A percentile compares a stretch with the other conserved stretches of the same genome.
Evolutionary conservation across 2,888 invertebrate species (phyloP).

Genomic region (Tortrix viridana): DNA sequence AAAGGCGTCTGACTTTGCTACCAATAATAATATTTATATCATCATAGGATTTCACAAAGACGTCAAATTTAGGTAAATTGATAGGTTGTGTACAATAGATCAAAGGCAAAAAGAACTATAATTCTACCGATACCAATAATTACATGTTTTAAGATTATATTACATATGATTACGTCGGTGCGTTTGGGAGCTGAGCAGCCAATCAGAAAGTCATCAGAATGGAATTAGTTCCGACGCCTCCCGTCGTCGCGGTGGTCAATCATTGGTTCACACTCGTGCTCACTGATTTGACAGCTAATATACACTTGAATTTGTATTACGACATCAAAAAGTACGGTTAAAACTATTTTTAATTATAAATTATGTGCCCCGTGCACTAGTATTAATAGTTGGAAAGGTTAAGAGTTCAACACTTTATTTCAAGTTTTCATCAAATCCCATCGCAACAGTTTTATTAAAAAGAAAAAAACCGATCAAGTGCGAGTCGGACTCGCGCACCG

Average conservation of each 20-base stretch:
- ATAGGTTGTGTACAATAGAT: slow-evolving; percentile 6
- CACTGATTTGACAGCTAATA: slow-evolving; percentile 32
- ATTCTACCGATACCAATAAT: slow-evolving; percentile 40
- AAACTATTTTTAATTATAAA: slow-evolving; percentile 10
- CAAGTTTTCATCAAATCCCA: too few species aligned
- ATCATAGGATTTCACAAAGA: neutral
- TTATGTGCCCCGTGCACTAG: too few species aligned
- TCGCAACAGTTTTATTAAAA: too few species aligned
- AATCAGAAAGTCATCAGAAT: slow-evolving; percentile 60
- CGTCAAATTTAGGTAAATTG: neutral
- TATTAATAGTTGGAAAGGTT: too few species aligned
- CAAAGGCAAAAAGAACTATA: slow-evolving; percentile 9
- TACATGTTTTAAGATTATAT: slow-evolving; percentile 40
- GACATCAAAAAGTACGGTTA: slow-evolving; percentile 1
- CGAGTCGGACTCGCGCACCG: too few species aligned
- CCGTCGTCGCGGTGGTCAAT: slow-evolving; percentile 37
- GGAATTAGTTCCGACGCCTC: slow-evolving; percentile 53
- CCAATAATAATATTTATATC: neutral
- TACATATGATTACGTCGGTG: slow-evolving; percentile 29
- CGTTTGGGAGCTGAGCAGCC: slow-evolving; percentile 39
- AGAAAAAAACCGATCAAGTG: too few species aligned
- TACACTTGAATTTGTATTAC: slow-evolving; percentile 21
- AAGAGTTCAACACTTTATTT: too few species aligned
- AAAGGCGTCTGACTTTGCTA: slow-evolving; percentile 6
- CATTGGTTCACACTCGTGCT: slow-evolving; percentile 21